phyloP scores from a whole-genome alignment of 1,140 invertebrate genomes.

The Anastatus disparis region DNA sequence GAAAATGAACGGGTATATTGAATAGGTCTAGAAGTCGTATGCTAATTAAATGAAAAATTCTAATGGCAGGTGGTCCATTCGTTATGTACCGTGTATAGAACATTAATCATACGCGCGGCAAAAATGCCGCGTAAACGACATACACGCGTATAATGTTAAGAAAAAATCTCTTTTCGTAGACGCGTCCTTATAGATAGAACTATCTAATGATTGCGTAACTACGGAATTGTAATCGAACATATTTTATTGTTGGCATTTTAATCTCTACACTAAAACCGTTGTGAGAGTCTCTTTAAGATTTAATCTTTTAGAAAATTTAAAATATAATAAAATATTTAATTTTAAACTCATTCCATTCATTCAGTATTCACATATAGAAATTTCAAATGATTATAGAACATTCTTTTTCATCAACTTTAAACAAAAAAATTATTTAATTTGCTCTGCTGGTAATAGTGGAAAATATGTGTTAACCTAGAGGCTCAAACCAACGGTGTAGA shows the following conservation, averaged over 20 bases:
- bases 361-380: not conserved
- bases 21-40: too few relatives aligned
- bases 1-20: not conserved
- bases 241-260: slow-evolving; percentile 64
- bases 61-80: slow-evolving; percentile 8
- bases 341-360: not conserved
- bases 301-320: not conserved
- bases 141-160: not conserved
- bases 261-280: slow-evolving; percentile 56
- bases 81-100: not conserved
- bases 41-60: slow-evolving; percentile 3
- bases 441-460: too few relatives aligned
- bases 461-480: too few relatives aligned
- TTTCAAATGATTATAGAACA: not conserved
- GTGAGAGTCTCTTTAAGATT: slow-evolving; percentile 53
- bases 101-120: slow-evolving; percentile 2
- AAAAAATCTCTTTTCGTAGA: slow-evolving; percentile 21
- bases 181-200: slow-evolving; percentile 5
- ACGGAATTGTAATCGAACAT: slow-evolving; percentile 48
- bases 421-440: too few relatives aligned
- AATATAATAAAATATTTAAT: not conserved
- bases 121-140: slow-evolving; percentile 3
- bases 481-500: slow-evolving; percentile 51
- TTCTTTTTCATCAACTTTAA: too few relatives aligned
- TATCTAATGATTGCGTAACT: slow-evolving; percentile 12